Evolutionary conservation across 2,888 invertebrate species (phyloP).

Genomic region (Hololepta plana): DNA sequence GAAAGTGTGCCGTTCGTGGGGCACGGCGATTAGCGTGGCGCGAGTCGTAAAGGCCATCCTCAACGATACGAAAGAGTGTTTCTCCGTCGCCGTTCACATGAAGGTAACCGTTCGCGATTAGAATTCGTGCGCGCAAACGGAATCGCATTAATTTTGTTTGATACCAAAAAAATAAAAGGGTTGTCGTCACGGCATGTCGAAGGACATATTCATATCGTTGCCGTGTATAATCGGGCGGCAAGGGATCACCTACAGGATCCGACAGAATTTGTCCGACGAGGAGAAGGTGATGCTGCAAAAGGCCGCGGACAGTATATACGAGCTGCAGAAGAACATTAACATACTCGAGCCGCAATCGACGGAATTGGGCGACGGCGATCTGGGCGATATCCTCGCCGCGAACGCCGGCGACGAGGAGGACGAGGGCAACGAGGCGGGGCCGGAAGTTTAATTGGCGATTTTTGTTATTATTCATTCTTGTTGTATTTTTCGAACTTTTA

Average conservation of each 20-base stretch:
- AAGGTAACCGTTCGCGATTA: too few species aligned
- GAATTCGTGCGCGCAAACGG: too few species aligned
- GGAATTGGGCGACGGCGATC: too few species aligned
- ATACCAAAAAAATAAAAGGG: too few species aligned
- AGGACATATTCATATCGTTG: constrained; percentile 39
- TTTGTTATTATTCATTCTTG: too few species aligned
- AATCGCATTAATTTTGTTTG: constrained; percentile 4
- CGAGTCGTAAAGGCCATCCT: constrained; percentile 49
- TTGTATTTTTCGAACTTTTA: too few species aligned
- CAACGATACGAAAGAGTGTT: constrained; percentile 50
- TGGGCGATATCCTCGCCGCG: too few species aligned
- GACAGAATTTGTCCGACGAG: constrained; percentile 27
- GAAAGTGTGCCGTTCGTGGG: constrained; percentile 80
- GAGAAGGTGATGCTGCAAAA: constrained; percentile 26
- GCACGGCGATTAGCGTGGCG: constrained; percentile 60
- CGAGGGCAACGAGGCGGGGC: too few species aligned
- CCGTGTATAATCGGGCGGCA: constrained; percentile 31
- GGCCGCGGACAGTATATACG: constrained; percentile 28
- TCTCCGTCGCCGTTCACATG: constrained; percentile 59
- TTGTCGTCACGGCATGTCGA: constrained; percentile 33
- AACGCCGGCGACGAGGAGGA: too few species aligned
- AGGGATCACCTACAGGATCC: constrained; percentile 29
- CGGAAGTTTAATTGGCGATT: too few species aligned
- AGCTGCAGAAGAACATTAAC: constrained; percentile 27
- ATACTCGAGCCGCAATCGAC: too few species aligned